Evolutionary conservation across 2,888 invertebrate genomes (phyloP).

Genomic region (Crioceris asparagi): DNA sequence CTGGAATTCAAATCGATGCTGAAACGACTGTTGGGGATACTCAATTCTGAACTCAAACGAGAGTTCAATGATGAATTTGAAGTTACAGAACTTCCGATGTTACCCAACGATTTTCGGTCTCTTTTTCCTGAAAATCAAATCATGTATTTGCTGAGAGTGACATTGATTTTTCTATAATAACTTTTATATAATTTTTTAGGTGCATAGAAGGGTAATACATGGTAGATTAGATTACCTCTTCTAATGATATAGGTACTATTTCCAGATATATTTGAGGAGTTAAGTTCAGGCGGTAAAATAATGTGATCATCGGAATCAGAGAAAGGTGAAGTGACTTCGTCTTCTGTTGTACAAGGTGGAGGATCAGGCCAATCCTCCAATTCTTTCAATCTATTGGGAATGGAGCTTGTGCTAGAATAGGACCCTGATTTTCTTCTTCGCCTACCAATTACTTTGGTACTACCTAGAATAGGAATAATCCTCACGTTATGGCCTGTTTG

Average conservation of each 20-base stretch:
- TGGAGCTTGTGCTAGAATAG: slow-evolving; percentile 60
- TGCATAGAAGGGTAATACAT: too few relatives aligned
- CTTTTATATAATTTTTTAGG: too few relatives aligned
- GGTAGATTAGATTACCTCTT: too few relatives aligned
- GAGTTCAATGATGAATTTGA: slow-evolving; percentile 49
- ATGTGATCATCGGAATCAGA: slow-evolving; percentile 48
- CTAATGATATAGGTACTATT: slow-evolving; percentile 75
- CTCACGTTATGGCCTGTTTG: neutral
- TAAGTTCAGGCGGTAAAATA: slow-evolving; percentile 31
- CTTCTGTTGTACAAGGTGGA: slow-evolving; percentile 55
- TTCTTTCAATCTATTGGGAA: slow-evolving; percentile 55
- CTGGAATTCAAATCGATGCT: slow-evolving; percentile 41
- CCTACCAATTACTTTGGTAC: slow-evolving; percentile 34
- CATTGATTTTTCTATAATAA: neutral
- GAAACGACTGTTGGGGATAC: slow-evolving; percentile 48
- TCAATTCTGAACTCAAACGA: slow-evolving; percentile 51
- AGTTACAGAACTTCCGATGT: slow-evolving; percentile 44
- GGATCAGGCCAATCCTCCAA: slow-evolving; percentile 69
- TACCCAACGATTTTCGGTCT: slow-evolving; percentile 55
- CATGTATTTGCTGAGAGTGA: neutral
- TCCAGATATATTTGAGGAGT: slow-evolving; percentile 42
- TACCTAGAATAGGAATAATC: slow-evolving; percentile 17
- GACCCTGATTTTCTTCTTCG: slow-evolving; percentile 36
- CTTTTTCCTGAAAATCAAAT: slow-evolving; percentile 33
- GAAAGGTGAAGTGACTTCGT: slow-evolving; percentile 56